phyloP scores from a whole-genome alignment of 2,797 vertebrate species.

The Lepus oiostolus region DNA sequence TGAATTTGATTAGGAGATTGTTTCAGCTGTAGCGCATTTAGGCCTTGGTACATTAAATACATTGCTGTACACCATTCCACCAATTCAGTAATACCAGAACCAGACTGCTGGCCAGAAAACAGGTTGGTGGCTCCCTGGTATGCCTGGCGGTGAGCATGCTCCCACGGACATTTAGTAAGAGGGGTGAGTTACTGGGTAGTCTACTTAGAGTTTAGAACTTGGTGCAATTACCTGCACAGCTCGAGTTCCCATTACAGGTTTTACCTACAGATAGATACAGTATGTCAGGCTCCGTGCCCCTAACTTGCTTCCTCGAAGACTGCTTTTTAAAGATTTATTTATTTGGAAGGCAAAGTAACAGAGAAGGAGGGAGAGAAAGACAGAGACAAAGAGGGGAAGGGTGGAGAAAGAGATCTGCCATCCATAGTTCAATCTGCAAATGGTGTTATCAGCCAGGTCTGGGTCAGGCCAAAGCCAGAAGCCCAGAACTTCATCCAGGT shows the following conservation, averaged over 20 bases:
- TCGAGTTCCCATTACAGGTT: conserved; percentile 71
- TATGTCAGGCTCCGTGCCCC: background rate
- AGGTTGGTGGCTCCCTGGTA: background rate
- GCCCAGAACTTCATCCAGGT: too few relatives aligned
- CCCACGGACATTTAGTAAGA: conserved; percentile 88
- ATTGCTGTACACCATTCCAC: background rate
- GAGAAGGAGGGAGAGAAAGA: too few relatives aligned
- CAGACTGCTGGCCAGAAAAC: conserved; percentile 46
- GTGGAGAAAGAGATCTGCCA: too few relatives aligned
- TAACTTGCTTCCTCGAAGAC: conserved; percentile 39
- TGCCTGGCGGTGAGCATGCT: conserved; percentile 75
- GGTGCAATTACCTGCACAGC: conserved; percentile 81
- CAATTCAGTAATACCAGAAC: background rate
- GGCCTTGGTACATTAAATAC: background rate
- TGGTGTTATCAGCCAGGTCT: too few relatives aligned
- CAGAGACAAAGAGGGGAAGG: too few relatives aligned
- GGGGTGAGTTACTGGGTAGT: conserved; percentile 84
- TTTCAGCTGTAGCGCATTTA: background rate
- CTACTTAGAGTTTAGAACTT: conserved; percentile 67
- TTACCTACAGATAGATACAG: conserved; percentile 73
- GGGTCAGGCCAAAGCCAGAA: too few relatives aligned
- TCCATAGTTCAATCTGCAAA: too few relatives aligned
- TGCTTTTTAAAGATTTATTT: background rate
- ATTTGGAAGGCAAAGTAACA: too few relatives aligned
- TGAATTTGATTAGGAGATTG: background rate